Evolutionary conservation across 2,888 invertebrate genomes (phyloP).

Genomic region (Agrotis ipsilon): DNA sequence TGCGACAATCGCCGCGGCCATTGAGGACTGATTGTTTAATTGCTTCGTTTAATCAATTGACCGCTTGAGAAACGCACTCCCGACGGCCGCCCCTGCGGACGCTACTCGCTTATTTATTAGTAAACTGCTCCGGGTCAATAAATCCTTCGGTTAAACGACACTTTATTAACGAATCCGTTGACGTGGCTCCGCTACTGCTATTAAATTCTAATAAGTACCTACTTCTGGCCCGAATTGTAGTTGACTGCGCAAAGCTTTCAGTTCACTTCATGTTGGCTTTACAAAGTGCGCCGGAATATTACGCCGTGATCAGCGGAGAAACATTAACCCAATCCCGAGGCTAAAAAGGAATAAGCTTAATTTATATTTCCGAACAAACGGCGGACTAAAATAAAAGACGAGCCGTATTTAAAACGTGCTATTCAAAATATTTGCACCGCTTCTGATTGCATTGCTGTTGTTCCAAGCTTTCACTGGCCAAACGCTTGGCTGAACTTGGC

Average conservation of each 20-base stretch:
- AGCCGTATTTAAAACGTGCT: slow-evolving; percentile 39
- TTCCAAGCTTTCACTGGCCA: slow-evolving; percentile 45
- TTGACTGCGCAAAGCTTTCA: slow-evolving; percentile 8
- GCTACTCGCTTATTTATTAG: slow-evolving; percentile 81
- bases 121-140: slow-evolving; percentile 83
- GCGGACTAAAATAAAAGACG: slow-evolving; percentile 44
- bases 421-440: slow-evolving; percentile 55
- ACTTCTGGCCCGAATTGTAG: slow-evolving; percentile 44
- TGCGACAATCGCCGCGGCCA: slow-evolving; percentile 86
- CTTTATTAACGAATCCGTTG: slow-evolving; percentile 79
- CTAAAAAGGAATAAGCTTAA: slow-evolving; percentile 35
- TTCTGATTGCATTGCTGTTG: slow-evolving; percentile 58
- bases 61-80: slow-evolving; percentile 85
- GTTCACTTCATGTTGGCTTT: slow-evolving; percentile 26
- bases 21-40: slow-evolving; percentile 90
- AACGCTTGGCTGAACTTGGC: slow-evolving; percentile 57
- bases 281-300: slow-evolving; percentile 16
- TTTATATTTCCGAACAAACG: slow-evolving; percentile 40
- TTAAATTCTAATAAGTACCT: slow-evolving; percentile 63
- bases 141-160: slow-evolving; percentile 84
- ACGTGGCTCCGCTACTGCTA: slow-evolving; percentile 56
- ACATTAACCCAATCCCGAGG: slow-evolving; percentile 38
- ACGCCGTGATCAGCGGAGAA: slow-evolving; percentile 28
- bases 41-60: slow-evolving; percentile 91
- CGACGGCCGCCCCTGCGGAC: slow-evolving; percentile 71